Conservation (phyloP, 1,140 invertebrate genomes). For the Nephotettix cincticeps region DNA sequence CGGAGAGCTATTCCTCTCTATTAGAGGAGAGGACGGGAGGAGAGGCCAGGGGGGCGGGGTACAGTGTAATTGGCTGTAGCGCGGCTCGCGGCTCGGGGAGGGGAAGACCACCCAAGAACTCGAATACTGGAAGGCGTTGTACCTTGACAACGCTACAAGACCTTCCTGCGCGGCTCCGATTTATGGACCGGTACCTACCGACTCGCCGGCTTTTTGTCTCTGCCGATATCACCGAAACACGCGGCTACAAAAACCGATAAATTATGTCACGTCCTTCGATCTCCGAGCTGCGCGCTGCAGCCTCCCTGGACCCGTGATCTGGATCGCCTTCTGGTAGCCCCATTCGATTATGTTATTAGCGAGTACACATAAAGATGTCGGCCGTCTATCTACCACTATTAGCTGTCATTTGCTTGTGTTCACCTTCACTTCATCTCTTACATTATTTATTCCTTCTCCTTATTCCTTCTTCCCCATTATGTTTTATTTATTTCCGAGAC, state of each 20-base stretch:
- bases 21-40: background rate
- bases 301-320: background rate
- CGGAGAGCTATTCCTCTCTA: background rate
- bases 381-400: background rate
- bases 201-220: slow-evolving; percentile 18
- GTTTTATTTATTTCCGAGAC: too few relatives aligned
- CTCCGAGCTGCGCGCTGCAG: background rate
- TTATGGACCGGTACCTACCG: slow-evolving; percentile 17
- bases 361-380: slow-evolving; percentile 2
- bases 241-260: slow-evolving; percentile 17
- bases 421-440: too few relatives aligned
- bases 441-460: too few relatives aligned
- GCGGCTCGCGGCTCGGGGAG: background rate
- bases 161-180: slow-evolving; percentile 18
- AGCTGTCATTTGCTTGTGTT: too few relatives aligned
- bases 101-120: slow-evolving; percentile 17
- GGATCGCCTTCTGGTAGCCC: background rate
- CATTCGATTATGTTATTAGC: background rate
- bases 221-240: slow-evolving; percentile 16
- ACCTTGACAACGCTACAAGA: slow-evolving; percentile 16
- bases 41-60: background rate
- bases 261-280: background rate
- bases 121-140: slow-evolving; percentile 22
- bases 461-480: too few relatives aligned
- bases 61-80: slow-evolving; percentile 9